phyloP scores from a whole-genome alignment of 2,888 invertebrate species.

The Diplolepis rosae region DNA sequence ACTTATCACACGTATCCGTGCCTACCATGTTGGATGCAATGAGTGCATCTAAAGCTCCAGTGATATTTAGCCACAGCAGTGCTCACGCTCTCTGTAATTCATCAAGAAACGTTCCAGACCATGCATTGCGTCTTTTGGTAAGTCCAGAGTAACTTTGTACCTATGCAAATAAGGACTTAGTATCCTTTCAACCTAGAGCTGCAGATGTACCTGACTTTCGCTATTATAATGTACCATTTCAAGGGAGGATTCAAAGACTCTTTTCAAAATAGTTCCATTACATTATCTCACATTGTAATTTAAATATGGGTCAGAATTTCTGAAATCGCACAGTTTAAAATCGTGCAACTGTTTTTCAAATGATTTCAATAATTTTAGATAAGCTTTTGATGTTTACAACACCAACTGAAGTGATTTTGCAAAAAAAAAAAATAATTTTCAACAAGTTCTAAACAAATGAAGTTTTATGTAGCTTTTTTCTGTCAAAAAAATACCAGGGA shows the following conservation, averaged over 20 bases:
- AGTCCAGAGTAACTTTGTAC: constrained; percentile 53
- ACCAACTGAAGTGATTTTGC: no score
- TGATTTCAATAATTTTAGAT: no score
- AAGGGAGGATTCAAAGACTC: background rate
- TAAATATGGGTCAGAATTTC: no score
- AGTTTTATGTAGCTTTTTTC: no score
- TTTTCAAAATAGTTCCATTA: background rate
- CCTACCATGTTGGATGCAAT: constrained; percentile 77
- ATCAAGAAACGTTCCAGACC: constrained; percentile 78
- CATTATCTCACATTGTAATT: no score
- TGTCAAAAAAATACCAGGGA: no score
- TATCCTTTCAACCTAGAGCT: constrained; percentile 12
- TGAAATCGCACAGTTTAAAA: no score
- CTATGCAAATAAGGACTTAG: constrained; percentile 17
- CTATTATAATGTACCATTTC: background rate
- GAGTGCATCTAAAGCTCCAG: constrained; percentile 75
- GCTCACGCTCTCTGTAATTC: constrained; percentile 77
- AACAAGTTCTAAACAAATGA: no score
- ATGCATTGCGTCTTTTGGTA: constrained; percentile 76
- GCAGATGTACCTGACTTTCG: constrained; percentile 3
- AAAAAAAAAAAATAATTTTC: no score
- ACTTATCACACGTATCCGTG: constrained; percentile 77
- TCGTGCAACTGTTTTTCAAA: no score
- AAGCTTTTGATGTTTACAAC: no score
- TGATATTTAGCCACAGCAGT: constrained; percentile 79